Percentiles rank a stretch among this genome's conserved stretches.
Conservation (phyloP, 2,113 vertebrate species). For the Mesembrinibis cayennensis region DNA sequence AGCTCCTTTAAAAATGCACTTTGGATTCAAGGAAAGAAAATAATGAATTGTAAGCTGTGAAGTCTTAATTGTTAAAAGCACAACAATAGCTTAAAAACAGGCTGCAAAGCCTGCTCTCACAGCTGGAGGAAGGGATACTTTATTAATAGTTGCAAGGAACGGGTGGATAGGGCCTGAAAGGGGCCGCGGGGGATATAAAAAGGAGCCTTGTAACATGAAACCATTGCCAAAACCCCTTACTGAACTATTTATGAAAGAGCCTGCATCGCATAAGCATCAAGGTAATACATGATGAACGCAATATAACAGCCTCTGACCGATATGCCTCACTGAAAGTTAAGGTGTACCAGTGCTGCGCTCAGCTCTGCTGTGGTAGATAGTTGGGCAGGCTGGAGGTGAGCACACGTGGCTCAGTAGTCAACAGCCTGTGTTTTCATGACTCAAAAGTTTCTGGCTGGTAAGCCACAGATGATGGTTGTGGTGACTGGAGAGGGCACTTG, state of each 20-base stretch:
- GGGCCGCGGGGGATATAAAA: not conserved
- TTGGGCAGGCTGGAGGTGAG: not conserved
- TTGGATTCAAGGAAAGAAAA: not conserved
- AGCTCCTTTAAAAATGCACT: not conserved
- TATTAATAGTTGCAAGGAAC: conserved; percentile 39
- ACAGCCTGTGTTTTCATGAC: not conserved
- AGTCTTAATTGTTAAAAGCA: conserved; percentile 28
- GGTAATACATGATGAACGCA: rapidly evolving
- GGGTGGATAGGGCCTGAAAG: not conserved
- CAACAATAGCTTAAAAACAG: conserved; percentile 30
- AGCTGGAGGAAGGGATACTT: conserved; percentile 45
- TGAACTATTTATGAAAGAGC: not conserved
- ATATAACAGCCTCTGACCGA: not conserved
- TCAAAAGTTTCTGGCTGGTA: not conserved
- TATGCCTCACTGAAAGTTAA: not conserved
- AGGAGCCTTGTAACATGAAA: not conserved
- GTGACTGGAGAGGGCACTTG: not conserved
- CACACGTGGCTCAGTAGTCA: not conserved
- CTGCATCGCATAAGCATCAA: rapidly evolving
- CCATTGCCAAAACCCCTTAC: not conserved
- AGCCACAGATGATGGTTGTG: not conserved
- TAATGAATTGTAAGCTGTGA: not conserved
- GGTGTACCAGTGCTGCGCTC: not conserved
- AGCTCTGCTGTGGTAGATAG: not conserved
- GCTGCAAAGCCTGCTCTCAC: not conserved